These are phyloP conservation scores for Sternarchorhynchus goeldii DNA, from an alignment of 2,797 vertebrate species.

Conservation along the genomic window DNA sequence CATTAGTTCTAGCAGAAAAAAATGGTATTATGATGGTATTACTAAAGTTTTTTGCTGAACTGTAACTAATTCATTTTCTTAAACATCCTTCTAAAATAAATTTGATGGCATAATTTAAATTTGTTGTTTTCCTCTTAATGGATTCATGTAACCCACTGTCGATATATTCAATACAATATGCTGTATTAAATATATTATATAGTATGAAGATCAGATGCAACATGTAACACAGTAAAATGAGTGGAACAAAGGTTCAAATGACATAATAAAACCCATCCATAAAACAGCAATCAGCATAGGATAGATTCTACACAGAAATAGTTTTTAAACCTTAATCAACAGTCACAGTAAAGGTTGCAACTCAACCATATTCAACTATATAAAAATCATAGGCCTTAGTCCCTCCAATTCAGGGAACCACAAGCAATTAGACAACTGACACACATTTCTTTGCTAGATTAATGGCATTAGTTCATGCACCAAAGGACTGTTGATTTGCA, in stretches of 20 bases:
- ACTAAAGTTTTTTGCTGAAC: slow-evolving; percentile 8
- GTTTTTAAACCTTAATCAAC: slow-evolving; percentile 43
- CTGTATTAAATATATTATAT: neutral
- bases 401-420: too few relatives aligned
- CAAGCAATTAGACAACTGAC: too few relatives aligned
- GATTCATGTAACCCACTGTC: slow-evolving; percentile 27
- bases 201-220: slow-evolving; percentile 22
- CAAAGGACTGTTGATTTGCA: too few relatives aligned
- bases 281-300: slow-evolving; percentile 19
- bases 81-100: slow-evolving; percentile 25
- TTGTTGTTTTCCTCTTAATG: slow-evolving; percentile 9
- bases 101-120: slow-evolving; percentile 22
- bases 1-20: slow-evolving; percentile 33
- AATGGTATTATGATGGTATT: slow-evolving; percentile 35
- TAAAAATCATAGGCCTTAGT: too few relatives aligned
- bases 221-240: neutral
- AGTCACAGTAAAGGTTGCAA: slow-evolving; percentile 24
- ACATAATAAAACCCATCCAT: neutral
- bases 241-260: neutral
- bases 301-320: slow-evolving; percentile 4
- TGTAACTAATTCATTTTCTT: slow-evolving; percentile 15
- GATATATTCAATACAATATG: slow-evolving; percentile 21
- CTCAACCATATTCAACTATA: slow-evolving; percentile 9
- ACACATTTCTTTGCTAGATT: too few relatives aligned
- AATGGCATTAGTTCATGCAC: too few relatives aligned